Evolutionary conservation across 2,113 vertebrate genomes (phyloP).

Genomic region (Cephalophus harveyi): DNA sequence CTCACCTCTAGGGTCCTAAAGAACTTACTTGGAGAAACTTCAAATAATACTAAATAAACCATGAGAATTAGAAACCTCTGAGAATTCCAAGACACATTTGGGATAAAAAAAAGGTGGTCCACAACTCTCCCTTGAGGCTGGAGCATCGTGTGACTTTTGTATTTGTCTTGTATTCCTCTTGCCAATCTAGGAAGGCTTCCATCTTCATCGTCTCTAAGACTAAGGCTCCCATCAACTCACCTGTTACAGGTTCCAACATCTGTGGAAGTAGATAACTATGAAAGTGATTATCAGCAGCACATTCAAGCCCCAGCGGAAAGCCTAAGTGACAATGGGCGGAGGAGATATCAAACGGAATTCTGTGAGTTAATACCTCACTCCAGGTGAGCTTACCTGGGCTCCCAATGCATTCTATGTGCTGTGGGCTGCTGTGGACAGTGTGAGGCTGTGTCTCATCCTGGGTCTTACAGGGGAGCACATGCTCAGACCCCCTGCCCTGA

Average conservation of each 20-base stretch:
- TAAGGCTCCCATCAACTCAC: neutral
- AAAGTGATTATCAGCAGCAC: constrained; percentile 19
- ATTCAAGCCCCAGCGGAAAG: constrained; percentile 29
- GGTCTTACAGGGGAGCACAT: constrained; percentile 9
- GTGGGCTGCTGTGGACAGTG: neutral
- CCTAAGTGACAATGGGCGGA: neutral
- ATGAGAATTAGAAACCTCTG: neutral
- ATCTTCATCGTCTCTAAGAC: neutral
- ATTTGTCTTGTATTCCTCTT: neutral
- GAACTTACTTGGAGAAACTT: neutral
- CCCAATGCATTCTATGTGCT: neutral
- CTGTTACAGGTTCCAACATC: neutral
- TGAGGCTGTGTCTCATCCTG: constrained; percentile 25
- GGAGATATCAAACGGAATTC: neutral
- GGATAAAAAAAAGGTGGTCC: neutral
- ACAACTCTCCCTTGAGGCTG: neutral
- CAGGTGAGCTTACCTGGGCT: neutral
- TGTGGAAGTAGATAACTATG: neutral
- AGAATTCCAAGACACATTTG: neutral
- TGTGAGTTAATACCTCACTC: neutral
- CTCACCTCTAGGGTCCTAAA: neutral
- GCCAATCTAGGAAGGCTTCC: neutral
- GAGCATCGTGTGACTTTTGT: neutral
- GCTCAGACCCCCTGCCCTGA: neutral
- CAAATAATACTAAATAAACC: neutral